These are phyloP conservation scores for Epizoanthus ramosus DNA, from an alignment of 92 coral and sea anemone genomes.

Conservation along the genomic window DNA sequence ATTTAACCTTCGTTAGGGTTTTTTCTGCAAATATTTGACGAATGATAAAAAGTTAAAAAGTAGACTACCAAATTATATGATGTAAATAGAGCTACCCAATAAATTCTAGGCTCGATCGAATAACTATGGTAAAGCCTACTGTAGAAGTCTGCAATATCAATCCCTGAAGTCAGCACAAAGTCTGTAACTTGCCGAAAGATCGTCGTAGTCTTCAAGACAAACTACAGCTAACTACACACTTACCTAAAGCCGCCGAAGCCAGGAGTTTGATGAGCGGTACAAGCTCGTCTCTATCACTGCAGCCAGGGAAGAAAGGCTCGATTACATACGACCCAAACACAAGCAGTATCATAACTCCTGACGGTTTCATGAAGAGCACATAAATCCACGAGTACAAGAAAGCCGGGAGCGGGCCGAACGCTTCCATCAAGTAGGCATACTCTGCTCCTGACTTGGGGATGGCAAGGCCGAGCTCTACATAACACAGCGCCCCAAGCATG, in stretches of 20 bases:
- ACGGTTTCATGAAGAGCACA: conserved; percentile 18
- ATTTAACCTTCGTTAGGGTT: no score
- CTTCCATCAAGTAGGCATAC: conserved; percentile 44
- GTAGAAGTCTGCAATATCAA: no score
- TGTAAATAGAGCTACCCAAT: no score
- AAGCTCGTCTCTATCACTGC: conserved; percentile 20
- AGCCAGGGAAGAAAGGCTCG: conserved; percentile 28
- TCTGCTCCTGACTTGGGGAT: conserved; percentile 89
- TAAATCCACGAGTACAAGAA: conserved; percentile 37
- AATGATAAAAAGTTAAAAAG: no score
- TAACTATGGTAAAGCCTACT: no score
- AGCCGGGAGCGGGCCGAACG: conserved; percentile 32
- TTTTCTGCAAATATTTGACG: no score
- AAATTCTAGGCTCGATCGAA: no score
- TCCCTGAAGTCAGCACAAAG: no score
- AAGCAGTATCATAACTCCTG: conserved; percentile 23
- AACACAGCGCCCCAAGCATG: conserved; percentile 77
- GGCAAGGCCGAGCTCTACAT: conserved; percentile 82
- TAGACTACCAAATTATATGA: no score
- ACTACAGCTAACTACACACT: neutral
- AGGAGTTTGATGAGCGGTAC: conserved; percentile 15
- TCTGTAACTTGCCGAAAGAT: no score
- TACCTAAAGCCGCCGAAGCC: conserved; percentile 22
- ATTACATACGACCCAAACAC: conserved; percentile 36
- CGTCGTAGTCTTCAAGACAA: no score